Base-by-base conservation (phyloP, 2,113 vertebrate genomes). In the Mionectes macconnelli region DNA sequence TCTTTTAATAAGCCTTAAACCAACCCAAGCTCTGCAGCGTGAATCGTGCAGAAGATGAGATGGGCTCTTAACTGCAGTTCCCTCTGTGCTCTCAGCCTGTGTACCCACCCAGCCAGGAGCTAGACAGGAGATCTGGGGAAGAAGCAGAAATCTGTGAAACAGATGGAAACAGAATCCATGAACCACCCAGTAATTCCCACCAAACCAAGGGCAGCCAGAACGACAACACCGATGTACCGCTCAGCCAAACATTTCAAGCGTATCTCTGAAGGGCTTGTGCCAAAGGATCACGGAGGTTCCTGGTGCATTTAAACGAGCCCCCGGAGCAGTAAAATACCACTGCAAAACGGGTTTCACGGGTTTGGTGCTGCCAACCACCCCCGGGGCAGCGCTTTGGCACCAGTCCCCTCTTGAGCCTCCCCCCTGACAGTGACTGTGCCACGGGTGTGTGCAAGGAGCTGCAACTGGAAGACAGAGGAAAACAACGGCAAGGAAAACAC, bases 1-100 rank as follows among this genome's bases (percentile, higher is more conserved):
- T 85, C 78, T 63, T 87, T 81, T 81, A 56, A 92, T 87, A 90
- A 95, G 79, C 85, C 70, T 86, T 80, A 84, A 94, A 85, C 59
- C 92, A 60, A 87, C 49, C 49, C 35, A 25, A 75, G 86, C 52
- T 89, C 55, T 73, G 87, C 53, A 10, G 15, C 0, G 8, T 24
- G 92, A 87, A 75, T 9, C 11, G 64, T 3, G 14, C 77, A 77
- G 73, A 66, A 70, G 52, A 88, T 24, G 83, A 86, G 87, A 83
- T 18, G 73, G 88, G 88, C 73, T 94, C 73, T 83, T 79, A 92
- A 86, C 83, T 40, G 52, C 4, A 0, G 70, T 39, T 89, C 84
- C 79, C 95, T 44, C 33, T 8, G 56, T 6, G 7, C 63, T 86
- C 76, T 19, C 75, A n/a, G 76, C 14, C 67, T 83, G 55, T 8